Conservation (phyloP, 2,888 invertebrate genomes). For the Ormyrus thymus region DNA sequence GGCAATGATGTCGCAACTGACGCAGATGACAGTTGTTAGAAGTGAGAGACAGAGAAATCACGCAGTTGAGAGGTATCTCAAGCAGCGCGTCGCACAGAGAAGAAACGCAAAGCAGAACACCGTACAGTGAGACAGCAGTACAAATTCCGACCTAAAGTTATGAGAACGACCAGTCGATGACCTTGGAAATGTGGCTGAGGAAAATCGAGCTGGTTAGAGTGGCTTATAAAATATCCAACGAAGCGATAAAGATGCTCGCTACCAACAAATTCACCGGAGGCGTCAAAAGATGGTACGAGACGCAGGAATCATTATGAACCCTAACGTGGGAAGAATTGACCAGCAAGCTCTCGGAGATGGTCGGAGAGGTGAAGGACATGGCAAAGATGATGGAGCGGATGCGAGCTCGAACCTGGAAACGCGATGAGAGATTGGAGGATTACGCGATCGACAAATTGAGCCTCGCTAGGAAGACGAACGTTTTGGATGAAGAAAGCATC, state of each 20-base stretch:
- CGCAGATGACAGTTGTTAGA: slow-evolving; percentile 2
- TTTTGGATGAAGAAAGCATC: not conserved
- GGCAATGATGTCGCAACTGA: not conserved
- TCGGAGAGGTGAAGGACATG: not conserved
- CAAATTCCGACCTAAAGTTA: not conserved
- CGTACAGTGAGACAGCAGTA: not conserved
- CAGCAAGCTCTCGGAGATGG: too few species aligned
- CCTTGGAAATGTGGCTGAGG: not conserved
- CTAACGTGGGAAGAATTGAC: too few species aligned
- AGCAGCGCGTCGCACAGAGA: too few species aligned
- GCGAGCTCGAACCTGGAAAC: slow-evolving; percentile 1
- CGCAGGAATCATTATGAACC: not conserved
- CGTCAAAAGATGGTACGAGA: not conserved
- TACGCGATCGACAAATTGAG: not conserved
- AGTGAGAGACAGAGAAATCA: not conserved
- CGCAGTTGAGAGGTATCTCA: not conserved
- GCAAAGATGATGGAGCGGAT: not conserved
- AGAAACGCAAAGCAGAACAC: not conserved
- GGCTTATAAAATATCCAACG: not conserved
- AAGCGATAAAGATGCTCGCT: slow-evolving; percentile 7
- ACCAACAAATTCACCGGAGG: slow-evolving; percentile 1
- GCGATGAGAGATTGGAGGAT: not conserved
- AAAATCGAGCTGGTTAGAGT: not conserved
- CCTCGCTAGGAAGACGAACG: not conserved
- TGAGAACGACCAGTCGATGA: not conserved